Percentiles rank a stretch among this genome's conserved stretches.
Evolutionary conservation across 2,888 invertebrate genomes (phyloP).

Genomic region (Abrostola triplasia): DNA sequence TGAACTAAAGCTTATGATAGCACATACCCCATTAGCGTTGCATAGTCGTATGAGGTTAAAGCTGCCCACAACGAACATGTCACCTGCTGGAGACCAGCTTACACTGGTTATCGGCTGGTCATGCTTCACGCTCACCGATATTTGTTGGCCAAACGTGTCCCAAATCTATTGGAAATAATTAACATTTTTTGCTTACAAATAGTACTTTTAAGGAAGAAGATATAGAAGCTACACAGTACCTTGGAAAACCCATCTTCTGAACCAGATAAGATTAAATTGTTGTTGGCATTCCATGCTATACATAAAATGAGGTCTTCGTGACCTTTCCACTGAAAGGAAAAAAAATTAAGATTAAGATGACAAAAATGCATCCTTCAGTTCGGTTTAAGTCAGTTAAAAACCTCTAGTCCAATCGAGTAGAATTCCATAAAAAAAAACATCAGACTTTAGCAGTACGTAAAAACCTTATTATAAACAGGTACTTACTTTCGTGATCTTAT

Average conservation of each 20-base stretch:
- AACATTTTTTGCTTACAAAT: constrained; percentile 2
- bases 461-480: no score
- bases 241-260: constrained; percentile 98
- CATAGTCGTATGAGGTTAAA: constrained; percentile 97
- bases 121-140: constrained; percentile 95
- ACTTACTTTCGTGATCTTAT: constrained; percentile 91
- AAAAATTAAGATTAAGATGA: neutral
- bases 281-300: constrained; percentile 98
- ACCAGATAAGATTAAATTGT: constrained; percentile 97
- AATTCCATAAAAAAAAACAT: neutral
- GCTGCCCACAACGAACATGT: constrained; percentile 96
- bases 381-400: no score
- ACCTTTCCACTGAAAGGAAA: constrained; percentile 94
- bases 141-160: constrained; percentile 96
- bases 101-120: constrained; percentile 97
- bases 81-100: constrained; percentile 97
- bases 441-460: no score
- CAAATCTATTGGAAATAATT: constrained; percentile 89
- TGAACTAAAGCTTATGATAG: neutral
- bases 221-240: constrained; percentile 73
- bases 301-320: constrained; percentile 98
- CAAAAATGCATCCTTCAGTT: no score
- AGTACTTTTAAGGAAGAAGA: neutral
- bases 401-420: no score
- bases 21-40: constrained; percentile 95